Evolutionary conservation across 2,888 invertebrate species (phyloP), one percentile per base, ranked within the genome.

Genomic region (Sepioteuthis lessoniana): DNA sequence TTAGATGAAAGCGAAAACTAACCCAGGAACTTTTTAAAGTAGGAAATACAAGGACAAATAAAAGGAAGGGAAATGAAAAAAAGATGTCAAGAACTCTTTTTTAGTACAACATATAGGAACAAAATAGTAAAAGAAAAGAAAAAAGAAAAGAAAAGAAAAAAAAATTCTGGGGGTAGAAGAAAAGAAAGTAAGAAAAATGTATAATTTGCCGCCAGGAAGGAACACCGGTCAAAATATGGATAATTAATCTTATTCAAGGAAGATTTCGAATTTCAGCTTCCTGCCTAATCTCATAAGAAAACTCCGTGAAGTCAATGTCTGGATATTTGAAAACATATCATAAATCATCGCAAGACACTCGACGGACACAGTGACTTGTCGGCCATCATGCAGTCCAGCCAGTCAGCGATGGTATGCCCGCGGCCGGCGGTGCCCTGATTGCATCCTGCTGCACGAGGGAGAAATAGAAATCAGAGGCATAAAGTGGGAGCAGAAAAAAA

Each of bases 161-260:
- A 8, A 16, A 35, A 31, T 13, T n/a, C 21, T 5, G 55, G 5
- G 55, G 21, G 55, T 55, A 3, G 7, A 55, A 55, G 55, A 25
- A 55, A 55, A 25, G 55, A 55, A 55, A 55, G n/a, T 76, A 76
- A 16, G 76, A 76, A 76, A 76, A 76, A 13, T 21, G 55, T 76
- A 76, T 76, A 35, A 76, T n/a, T 76, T 76, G 76, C 76, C 76
- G n/a, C 0, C 76, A 35, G n/a, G 76, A n/a, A 76, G 76, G 76
- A 76, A 76, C 76, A 76, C 76, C 76, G 76, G 76, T 76, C 76
- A 76, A 76, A 76, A 76, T 76, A 76, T 76, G 76, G 76, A 76
- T 76, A 76, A 76, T 76, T 76, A 76, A 76, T 76, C 76, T 76
- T 76, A 28, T 60, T 60, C 60, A n/a, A n/a, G 10, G 76, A 76